Evolutionary conservation across 2,797 vertebrate genomes (phyloP), one percentile per base, ranked within the genome.

Genomic region (Gambelia wislizenii): DNA sequence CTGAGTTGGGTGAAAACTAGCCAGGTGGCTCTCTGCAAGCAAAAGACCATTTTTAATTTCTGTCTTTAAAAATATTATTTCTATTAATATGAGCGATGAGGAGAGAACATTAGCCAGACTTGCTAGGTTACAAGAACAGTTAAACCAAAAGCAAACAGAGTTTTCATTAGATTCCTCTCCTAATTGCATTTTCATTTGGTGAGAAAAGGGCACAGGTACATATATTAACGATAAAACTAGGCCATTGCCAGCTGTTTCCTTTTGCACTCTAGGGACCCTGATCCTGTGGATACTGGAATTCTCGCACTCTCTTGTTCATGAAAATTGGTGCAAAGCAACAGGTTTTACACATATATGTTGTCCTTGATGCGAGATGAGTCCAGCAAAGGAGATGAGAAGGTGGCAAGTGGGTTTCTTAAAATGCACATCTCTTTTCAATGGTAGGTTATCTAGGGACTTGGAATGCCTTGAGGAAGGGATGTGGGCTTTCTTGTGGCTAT

Each of bases 171-270:
- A 42, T 56, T 87, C 42, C 83, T 54, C 75, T 56, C 47, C 25
- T 83, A 59, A 78, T 59, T 87, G 49, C 61, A 10, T 76, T 91
- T 84, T n/a, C 77, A 89, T 70, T 78, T 84, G 47, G 49, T 78
- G 49, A 77, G 52, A n/a, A 86, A 83, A 56, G 49, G 30, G 47
- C 81, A 86, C 42, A 6, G 5, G 1, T 36, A 74, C 75, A 64
- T 93, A 94, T 93, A 94, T 90, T 91, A 87, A 70, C 70, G 36
- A 39, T 91, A 91, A 70, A 72, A 84, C 90, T 89, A 80, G 92
- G 47, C 47, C 22, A 2, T n/a, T n/a, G 25, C 42, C 64, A 61
- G n/a, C 81, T 54, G 54, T 36, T 64, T 81, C 25, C 44, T 92
- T 91, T 42, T 86, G 10, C 0, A 0, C 36, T 54, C 39, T 25